A percentile compares a stretch with the other conserved stretches of the same genome.
These are phyloP conservation scores for Ornithoptera alexandrae DNA, from an alignment of 2,888 invertebrate species.

Conservation along the genomic window DNA sequence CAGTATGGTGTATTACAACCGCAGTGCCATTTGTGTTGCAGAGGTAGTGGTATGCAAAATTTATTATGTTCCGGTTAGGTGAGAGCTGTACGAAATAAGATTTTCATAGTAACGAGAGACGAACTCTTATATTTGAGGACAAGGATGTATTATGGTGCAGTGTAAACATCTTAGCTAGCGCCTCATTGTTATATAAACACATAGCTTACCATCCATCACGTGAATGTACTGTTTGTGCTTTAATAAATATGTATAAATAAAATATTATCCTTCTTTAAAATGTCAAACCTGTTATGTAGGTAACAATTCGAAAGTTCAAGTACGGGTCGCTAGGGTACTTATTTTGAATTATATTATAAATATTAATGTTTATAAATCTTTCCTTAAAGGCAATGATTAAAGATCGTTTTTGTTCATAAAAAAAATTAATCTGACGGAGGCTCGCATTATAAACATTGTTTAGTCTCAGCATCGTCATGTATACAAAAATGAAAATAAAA, in stretches of 20 bases:
- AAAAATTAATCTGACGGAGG: slow-evolving; percentile 74
- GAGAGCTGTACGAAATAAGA: too few relatives aligned
- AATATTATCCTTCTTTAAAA: background rate
- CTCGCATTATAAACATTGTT: slow-evolving; percentile 76
- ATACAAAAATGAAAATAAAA: slow-evolving; percentile 80
- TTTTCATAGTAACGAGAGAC: too few relatives aligned
- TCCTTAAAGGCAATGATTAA: slow-evolving; percentile 22
- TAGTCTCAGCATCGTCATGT: slow-evolving; percentile 76
- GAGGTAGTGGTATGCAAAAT: too few relatives aligned
- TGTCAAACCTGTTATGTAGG: background rate
- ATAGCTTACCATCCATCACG: too few relatives aligned
- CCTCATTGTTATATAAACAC: too few relatives aligned
- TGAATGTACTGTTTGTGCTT: background rate
- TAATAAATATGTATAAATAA: background rate
- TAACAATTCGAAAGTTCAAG: background rate
- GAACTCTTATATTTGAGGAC: too few relatives aligned
- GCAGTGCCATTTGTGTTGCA: too few relatives aligned
- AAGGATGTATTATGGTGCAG: too few relatives aligned
- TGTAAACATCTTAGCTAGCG: too few relatives aligned
- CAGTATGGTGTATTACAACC: too few relatives aligned
- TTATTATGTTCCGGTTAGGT: too few relatives aligned
- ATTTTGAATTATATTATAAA: slow-evolving; percentile 2
- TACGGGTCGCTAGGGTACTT: background rate
- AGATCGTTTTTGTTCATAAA: slow-evolving; percentile 43
- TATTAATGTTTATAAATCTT: slow-evolving; percentile 17